Evolutionary conservation across 2,113 vertebrate genomes (phyloP).

Genomic region (Elgaria multicarinata): DNA sequence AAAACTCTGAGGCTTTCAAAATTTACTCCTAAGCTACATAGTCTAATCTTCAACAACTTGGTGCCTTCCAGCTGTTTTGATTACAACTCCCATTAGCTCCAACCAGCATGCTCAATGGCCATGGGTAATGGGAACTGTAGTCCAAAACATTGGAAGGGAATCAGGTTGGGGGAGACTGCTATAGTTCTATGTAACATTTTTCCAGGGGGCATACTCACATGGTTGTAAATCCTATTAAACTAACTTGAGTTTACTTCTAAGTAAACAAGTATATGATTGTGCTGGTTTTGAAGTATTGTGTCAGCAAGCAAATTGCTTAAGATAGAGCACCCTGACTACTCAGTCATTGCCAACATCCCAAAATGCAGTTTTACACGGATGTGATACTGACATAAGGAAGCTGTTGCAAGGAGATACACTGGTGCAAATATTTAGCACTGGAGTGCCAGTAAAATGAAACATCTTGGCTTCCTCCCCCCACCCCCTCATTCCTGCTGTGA

Average conservation of each 20-base stretch:
- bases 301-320: neutral
- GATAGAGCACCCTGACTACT: neutral
- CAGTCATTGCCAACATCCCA: neutral
- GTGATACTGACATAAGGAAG: constrained; percentile 11
- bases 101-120: no score
- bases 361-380: constrained; percentile 4
- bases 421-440: constrained; percentile 27
- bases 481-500: constrained; percentile 36
- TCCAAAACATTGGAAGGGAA: no score
- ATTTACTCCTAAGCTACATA: no score
- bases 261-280: neutral
- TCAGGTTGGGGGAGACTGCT: no score
- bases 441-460: constrained; percentile 54
- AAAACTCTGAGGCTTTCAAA: no score
- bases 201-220: neutral
- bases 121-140: no score
- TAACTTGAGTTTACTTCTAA: neutral
- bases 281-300: neutral
- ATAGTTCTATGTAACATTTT: no score
- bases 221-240: neutral
- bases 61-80: no score
- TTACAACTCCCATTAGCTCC: no score
- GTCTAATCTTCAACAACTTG: no score
- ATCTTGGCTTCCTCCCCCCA: constrained; percentile 36
- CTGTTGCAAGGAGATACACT: constrained; percentile 12